Conservation (phyloP, 2,888 invertebrate species). For the Arrhopalites spinosus region DNA sequence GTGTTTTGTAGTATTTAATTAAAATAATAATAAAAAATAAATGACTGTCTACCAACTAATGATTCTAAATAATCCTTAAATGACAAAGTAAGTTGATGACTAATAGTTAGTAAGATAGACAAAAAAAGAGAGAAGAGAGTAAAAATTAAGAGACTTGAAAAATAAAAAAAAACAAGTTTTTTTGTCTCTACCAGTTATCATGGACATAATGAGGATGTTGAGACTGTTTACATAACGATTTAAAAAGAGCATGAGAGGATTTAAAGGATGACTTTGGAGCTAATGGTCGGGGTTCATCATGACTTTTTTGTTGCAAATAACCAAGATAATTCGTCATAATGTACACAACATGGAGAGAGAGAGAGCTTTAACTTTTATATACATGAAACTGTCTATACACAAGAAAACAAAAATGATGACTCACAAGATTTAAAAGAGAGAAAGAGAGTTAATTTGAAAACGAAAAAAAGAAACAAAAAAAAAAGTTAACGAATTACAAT, state of each 20-base stretch:
- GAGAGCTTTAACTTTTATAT: background rate
- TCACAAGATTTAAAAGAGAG: background rate
- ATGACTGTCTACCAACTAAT: no score
- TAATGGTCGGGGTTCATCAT: no score
- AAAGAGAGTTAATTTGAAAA: background rate
- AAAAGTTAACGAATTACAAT: conserved; percentile 27
- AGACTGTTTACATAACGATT: conserved; percentile 6
- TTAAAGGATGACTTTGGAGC: background rate
- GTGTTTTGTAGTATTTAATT: no score
- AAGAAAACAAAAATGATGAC: background rate
- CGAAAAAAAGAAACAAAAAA: background rate
- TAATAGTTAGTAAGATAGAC: no score
- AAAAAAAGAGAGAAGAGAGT: background rate
- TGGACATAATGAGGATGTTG: conserved; percentile 1
- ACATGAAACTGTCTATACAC: background rate
- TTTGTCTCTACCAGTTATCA: background rate
- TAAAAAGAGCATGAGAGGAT: background rate
- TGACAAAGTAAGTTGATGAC: no score
- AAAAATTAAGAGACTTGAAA: background rate
- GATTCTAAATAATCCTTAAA: no score
- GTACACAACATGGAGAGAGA: background rate
- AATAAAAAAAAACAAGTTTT: background rate
- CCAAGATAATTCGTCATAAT: no score
- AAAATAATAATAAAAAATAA: no score
- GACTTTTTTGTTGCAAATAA: no score